Percentiles rank a stretch among this genome's conserved stretches.
Evolutionary conservation across 2,113 vertebrate species (phyloP).

Genomic region (Rostratula benghalensis): DNA sequence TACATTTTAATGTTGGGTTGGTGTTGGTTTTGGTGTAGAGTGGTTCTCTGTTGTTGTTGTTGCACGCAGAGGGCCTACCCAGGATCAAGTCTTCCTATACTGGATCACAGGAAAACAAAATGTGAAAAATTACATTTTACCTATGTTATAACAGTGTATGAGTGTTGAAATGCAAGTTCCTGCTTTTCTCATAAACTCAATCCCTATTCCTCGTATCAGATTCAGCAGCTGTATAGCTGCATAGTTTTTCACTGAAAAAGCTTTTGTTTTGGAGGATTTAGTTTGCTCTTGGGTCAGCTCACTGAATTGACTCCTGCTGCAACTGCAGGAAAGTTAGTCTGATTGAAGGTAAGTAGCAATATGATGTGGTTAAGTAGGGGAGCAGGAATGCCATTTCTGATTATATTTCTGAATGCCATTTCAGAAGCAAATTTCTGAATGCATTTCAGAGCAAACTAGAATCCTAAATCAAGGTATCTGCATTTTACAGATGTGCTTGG

Average conservation of each 20-base stretch:
- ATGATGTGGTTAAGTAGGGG: not conserved
- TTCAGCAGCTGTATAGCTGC: not conserved
- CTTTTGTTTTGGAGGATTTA: not conserved
- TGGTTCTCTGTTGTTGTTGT: not conserved
- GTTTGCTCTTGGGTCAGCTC: not conserved
- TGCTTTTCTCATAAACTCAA: not conserved
- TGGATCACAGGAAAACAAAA: not conserved
- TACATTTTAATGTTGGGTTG: too few relatives aligned
- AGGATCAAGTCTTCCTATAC: not conserved
- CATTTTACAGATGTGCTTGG: not conserved
- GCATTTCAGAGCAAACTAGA: not conserved
- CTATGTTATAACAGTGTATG: not conserved
- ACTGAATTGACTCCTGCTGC: not conserved
- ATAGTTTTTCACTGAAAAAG: not conserved
- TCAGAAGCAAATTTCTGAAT: too few relatives aligned
- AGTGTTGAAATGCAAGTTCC: not conserved
- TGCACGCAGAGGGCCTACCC: accelerated
- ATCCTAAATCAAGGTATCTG: not conserved
- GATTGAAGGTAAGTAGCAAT: not conserved
- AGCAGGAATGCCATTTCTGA: not conserved
- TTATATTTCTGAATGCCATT: too few relatives aligned
- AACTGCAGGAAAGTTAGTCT: not conserved
- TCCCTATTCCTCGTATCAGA: not conserved
- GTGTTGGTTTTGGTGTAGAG: too few relatives aligned
- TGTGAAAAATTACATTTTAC: not conserved